phyloP scores from a whole-genome alignment of 2,113 vertebrate species.

The Laticauda colubrina region DNA sequence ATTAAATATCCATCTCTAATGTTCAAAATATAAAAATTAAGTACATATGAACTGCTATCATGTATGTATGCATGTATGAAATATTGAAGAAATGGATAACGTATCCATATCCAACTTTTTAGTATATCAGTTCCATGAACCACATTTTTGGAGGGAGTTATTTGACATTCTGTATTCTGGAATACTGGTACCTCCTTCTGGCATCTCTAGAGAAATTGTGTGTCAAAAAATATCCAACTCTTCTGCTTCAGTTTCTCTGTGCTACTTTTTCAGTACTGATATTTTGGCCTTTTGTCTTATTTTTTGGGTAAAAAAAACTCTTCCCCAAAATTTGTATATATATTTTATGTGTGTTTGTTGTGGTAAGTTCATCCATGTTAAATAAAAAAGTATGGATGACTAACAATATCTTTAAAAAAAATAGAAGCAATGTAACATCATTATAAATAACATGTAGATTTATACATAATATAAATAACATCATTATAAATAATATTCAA shows the following conservation, averaged over 20 bases:
- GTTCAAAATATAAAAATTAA: constrained; percentile 10
- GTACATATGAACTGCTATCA: not conserved
- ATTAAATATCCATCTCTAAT: not conserved
- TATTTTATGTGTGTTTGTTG: not conserved
- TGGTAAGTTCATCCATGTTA: not conserved
- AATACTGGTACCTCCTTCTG: not conserved
- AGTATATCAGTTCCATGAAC: not conserved
- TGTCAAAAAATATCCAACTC: not conserved
- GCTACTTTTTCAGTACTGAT: not conserved
- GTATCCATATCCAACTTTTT: not conserved
- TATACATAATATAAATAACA: too few species aligned
- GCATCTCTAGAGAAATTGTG: not conserved
- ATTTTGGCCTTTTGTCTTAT: not conserved
- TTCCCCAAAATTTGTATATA: not conserved
- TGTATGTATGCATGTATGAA: not conserved
- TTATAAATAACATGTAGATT: not conserved
- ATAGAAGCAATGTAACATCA: not conserved
- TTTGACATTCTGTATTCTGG: not conserved
- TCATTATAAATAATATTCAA: too few species aligned
- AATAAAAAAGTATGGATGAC: not conserved
- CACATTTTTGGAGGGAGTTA: not conserved
- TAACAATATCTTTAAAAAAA: not conserved
- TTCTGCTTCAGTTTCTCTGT: not conserved
- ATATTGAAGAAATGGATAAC: not conserved
- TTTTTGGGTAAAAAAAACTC: not conserved